A percentile compares a stretch with the other conserved stretches of the same genome.
phyloP scores from a whole-genome alignment of 53 echinoderm and acorn worm genomes.

The Pentamera pediparva region DNA sequence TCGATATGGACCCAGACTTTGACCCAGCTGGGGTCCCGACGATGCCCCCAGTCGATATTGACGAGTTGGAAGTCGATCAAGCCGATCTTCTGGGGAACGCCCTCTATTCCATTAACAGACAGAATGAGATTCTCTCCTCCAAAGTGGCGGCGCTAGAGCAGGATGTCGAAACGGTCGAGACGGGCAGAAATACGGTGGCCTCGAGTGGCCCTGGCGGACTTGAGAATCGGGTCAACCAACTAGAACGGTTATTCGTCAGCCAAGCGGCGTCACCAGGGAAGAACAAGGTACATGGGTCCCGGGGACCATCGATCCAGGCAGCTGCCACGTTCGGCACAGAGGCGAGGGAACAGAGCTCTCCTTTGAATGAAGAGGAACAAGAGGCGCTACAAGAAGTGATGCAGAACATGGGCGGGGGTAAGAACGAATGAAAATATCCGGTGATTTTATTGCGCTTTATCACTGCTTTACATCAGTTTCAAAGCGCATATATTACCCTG shows the following conservation, averaged over 20 bases:
- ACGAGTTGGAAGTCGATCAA: neutral
- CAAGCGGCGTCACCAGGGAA: neutral
- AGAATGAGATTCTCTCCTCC: constrained; percentile 8
- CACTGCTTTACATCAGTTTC: too few species aligned
- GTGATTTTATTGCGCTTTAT: too few species aligned
- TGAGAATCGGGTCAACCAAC: constrained; percentile 4
- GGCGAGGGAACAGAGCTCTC: neutral
- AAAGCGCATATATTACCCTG: neutral
- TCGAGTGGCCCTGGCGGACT: neutral
- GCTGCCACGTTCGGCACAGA: neutral
- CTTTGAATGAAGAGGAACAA: neutral
- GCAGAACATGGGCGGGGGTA: neutral
- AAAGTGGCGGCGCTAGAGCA: constrained; percentile 1
- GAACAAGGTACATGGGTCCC: neutral
- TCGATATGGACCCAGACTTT: constrained; percentile 7
- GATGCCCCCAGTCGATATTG: neutral
- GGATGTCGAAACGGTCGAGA: neutral
- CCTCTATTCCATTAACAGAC: neutral
- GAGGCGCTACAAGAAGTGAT: neutral
- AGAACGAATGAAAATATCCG: neutral
- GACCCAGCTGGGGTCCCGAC: neutral
- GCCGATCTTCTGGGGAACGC: constrained; percentile 6
- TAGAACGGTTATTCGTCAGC: constrained; percentile 7
- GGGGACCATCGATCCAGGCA: neutral
- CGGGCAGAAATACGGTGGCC: neutral